Conservation (phyloP, 92 coral and sea anemone genomes). For the Desmophyllum pertusum region DNA sequence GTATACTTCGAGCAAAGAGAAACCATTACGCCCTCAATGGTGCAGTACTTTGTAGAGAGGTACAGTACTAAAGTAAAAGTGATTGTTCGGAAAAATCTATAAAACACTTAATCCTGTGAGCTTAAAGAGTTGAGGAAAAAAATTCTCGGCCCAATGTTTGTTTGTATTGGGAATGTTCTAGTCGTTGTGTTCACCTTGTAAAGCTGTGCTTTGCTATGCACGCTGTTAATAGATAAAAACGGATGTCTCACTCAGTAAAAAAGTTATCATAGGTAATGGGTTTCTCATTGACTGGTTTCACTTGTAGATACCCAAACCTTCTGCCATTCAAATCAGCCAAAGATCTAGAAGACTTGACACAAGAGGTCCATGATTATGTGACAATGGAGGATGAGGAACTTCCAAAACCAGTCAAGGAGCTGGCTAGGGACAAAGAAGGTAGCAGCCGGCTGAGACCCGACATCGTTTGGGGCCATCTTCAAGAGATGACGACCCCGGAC, state of each 20-base stretch:
- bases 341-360: slow-evolving; percentile 40
- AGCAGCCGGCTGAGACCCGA: slow-evolving; percentile 40
- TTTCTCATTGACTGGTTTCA: slow-evolving; percentile 23
- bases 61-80: slow-evolving; percentile 36
- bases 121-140: neutral
- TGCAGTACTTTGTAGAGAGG: slow-evolving; percentile 59
- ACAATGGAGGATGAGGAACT: slow-evolving; percentile 34
- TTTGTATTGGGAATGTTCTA: slow-evolving; percentile 9
- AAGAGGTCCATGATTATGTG: slow-evolving; percentile 48
- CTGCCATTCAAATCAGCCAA: slow-evolving; percentile 49
- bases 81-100: slow-evolving; percentile 27
- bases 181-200: slow-evolving; percentile 29
- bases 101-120: slow-evolving; percentile 28
- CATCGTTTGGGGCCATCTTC: slow-evolving; percentile 55
- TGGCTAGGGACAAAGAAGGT: slow-evolving; percentile 28
- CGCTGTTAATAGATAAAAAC: slow-evolving; percentile 8
- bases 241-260: slow-evolving; percentile 50
- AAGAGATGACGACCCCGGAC: slow-evolving; percentile 45
- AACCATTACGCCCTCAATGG: slow-evolving; percentile 37
- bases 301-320: slow-evolving; percentile 66
- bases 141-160: slow-evolving; percentile 12
- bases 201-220: slow-evolving; percentile 46
- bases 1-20: slow-evolving; percentile 53
- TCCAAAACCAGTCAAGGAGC: slow-evolving; percentile 26
- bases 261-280: slow-evolving; percentile 11